Evolutionary conservation across 2,113 vertebrate genomes (phyloP), one percentile per base, ranked within the genome.

Genomic region (Laterallus jamaicensis): DNA sequence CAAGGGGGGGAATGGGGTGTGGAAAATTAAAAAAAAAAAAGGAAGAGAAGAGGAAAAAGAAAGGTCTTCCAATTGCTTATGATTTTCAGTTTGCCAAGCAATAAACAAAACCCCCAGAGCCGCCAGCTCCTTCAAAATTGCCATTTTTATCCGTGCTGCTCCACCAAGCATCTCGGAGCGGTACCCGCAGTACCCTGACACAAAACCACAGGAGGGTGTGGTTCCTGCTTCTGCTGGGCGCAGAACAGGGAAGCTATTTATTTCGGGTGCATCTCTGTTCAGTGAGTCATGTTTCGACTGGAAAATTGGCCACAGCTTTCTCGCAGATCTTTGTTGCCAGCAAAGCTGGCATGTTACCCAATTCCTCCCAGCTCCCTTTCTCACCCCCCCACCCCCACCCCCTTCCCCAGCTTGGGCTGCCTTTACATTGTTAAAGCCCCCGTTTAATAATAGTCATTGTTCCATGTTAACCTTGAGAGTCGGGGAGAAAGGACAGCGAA

Each of bases 261-360:
- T 99, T 99, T 99, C 96, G 97, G 98, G 98, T 96, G 97, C 98
- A 99, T 99, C 98, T 99, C 98, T 99, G 98, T 94, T 98, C 98
- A 98, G 98, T 99, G 99, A 99, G 98, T 99, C 99, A 99, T 99
- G 98, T 99, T 99, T 99, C 98, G 87, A 98, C 99, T 99, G 99
- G 99, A 99, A 99, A 99, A 98, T 98, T 98, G 98, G 98, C 98
- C 98, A 96, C 88, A 95, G 98, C 97, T 98, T 98, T 98, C 97
- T 97, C 82, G 50, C 95, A 98, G 98, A 98, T 97, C 96, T 98
- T 97, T 90, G 84, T 97, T 98, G 97, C 98, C 98, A 98, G 96
- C 97, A 93, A 96, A 97, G 96, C 93, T 98, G 98, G 98, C 98
- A 98, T 98, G 97, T 97, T 98, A 98, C 97, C 97, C 98, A 97